Percentiles rank a stretch among this genome's conserved stretches.
Evolutionary conservation across 2,888 invertebrate species (phyloP).

Genomic region (Conistra vaccinii): DNA sequence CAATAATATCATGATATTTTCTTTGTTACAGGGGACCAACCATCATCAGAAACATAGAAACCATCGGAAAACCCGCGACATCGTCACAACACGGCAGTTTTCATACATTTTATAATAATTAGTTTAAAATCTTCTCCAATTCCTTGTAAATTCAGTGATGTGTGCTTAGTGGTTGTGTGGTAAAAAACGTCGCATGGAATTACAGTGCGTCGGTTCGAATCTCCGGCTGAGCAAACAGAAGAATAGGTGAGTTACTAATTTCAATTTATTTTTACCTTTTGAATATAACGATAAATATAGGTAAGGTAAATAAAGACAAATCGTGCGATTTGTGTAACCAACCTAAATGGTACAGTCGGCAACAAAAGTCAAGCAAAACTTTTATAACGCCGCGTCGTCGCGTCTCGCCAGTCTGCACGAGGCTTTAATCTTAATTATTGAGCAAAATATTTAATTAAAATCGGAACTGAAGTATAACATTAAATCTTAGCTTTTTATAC

Average conservation of each 20-base stretch:
- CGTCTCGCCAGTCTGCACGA: no score
- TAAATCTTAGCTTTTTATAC: no score
- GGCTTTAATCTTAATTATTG: no score
- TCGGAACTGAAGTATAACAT: no score
- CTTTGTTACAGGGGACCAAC: conserved; percentile 87
- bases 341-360: no score
- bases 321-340: background rate
- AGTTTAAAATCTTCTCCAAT: conserved; percentile 5
- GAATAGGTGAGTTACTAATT: conserved; percentile 59
- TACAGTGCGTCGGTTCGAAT: conserved; percentile 57
- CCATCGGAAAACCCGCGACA: conserved; percentile 30
- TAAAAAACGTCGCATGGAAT: conserved; percentile 71
- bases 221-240: conserved; percentile 62
- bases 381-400: no score
- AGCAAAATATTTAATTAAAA: no score
- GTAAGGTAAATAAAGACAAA: background rate
- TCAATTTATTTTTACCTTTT: background rate
- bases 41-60: conserved; percentile 66
- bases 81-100: conserved; percentile 5
- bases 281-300: background rate
- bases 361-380: no score
- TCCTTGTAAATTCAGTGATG: conserved; percentile 41
- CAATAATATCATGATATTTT: conserved; percentile 35
- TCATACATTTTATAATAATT: conserved; percentile 41
- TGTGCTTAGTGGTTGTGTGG: conserved; percentile 50